A percentile compares a stretch with the other conserved stretches of the same genome.
Conservation (phyloP, 2,113 vertebrate species). For the Alexandromys fortis region DNA sequence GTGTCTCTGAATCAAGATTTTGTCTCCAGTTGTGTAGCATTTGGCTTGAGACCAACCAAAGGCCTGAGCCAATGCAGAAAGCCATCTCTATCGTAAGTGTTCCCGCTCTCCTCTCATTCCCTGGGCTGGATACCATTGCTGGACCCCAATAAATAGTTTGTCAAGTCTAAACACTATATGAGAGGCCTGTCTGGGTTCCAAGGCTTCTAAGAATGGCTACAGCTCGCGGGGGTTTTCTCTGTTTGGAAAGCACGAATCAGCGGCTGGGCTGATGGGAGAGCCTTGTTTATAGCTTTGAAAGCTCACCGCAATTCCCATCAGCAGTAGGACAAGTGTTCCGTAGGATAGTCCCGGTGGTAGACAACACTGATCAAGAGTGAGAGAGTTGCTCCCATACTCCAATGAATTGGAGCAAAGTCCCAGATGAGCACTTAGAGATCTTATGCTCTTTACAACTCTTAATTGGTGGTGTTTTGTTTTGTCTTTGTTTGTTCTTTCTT, state of each 20-base stretch:
- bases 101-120: neutral
- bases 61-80: constrained; percentile 58
- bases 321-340: neutral
- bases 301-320: neutral
- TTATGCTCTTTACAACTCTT: neutral
- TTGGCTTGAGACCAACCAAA: constrained; percentile 67
- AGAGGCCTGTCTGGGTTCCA: constrained; percentile 3
- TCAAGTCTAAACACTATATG: constrained; percentile 36
- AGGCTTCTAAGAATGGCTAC: constrained; percentile 21
- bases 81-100: constrained; percentile 46
- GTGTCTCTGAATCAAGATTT: constrained; percentile 45
- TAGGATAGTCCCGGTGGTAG: neutral
- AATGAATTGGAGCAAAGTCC: constrained; percentile 42
- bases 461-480: neutral
- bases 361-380: neutral
- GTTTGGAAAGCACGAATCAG: constrained; percentile 42
- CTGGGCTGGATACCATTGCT: constrained; percentile 16
- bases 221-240: constrained; percentile 18
- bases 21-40: constrained; percentile 69
- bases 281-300: constrained; percentile 24
- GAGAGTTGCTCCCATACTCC: neutral
- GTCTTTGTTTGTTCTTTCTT: neutral
- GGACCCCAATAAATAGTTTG: constrained; percentile 9
- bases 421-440: neutral
- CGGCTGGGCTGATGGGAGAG: neutral